phyloP scores from a whole-genome alignment of 2,797 vertebrate genomes.

The Sebastes hubbsi region DNA sequence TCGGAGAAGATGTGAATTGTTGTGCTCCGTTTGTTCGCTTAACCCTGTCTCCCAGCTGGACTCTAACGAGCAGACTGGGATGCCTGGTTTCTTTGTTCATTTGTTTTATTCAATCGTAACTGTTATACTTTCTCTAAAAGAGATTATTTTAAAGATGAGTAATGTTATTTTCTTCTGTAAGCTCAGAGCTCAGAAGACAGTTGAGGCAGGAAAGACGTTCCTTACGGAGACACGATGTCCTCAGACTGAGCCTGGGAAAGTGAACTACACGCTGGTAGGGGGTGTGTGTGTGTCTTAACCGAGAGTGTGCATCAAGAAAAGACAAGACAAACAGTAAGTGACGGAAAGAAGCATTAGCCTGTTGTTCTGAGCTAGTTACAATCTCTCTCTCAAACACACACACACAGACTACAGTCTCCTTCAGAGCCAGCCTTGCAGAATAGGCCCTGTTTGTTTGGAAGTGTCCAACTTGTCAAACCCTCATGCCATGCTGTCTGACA shows the following conservation, averaged over 20 bases:
- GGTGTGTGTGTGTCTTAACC: neutral
- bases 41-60: neutral
- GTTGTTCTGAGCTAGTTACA: constrained; percentile 11
- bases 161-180: neutral
- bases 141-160: neutral
- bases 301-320: constrained; percentile 10
- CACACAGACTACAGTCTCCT: neutral
- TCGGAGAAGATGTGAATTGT: neutral
- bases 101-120: neutral
- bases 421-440: constrained; percentile 51
- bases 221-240: neutral
- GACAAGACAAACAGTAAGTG: constrained; percentile 14
- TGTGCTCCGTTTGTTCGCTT: neutral
- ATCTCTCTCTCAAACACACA: neutral
- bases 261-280: neutral
- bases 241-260: neutral
- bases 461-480: constrained; percentile 70
- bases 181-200: neutral
- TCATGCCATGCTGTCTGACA: constrained; percentile 71
- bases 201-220: neutral
- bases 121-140: neutral
- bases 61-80: neutral
- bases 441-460: constrained; percentile 67
- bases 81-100: neutral
- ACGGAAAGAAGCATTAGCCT: constrained; percentile 28